These are phyloP conservation scores for Cheilosia grossa DNA, from an alignment of 2,888 invertebrate genomes.

Conservation along the genomic window DNA sequence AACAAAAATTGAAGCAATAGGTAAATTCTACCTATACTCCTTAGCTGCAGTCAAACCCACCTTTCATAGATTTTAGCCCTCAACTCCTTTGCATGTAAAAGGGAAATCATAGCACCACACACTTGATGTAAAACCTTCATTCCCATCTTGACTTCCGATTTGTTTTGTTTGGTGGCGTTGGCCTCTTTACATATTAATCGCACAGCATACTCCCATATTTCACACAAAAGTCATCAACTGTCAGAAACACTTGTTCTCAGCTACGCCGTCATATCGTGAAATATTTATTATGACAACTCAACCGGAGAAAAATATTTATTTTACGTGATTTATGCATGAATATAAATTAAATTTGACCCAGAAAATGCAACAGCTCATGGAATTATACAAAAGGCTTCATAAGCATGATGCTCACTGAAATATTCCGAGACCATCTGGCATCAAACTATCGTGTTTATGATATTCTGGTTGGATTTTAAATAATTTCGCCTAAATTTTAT, in stretches of 20 bases:
- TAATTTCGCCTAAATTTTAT: conserved; percentile 34
- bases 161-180: conserved; percentile 33
- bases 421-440: conserved; percentile 13
- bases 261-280: conserved; percentile 16
- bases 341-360: conserved; percentile 74
- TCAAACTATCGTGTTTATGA: not conserved
- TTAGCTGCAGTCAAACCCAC: too few species aligned
- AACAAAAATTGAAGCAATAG: too few species aligned
- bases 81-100: not conserved
- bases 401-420: not conserved
- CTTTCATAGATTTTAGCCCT: not conserved
- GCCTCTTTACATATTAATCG: conserved; percentile 64
- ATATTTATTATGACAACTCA: conserved; percentile 64
- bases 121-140: not conserved
- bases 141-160: conserved; percentile 2
- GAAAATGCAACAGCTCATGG: conserved; percentile 69
- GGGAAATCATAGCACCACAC: not conserved
- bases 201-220: conserved; percentile 37
- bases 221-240: conserved; percentile 66
- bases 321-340: conserved; percentile 73
- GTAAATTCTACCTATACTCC: too few species aligned
- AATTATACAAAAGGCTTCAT: not conserved
- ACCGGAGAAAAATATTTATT: conserved; percentile 60
- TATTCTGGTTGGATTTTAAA: conserved; percentile 27
- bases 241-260: conserved; percentile 56